Evolutionary conservation across 1,140 invertebrate species (phyloP), one percentile per base, ranked within the genome.

Genomic region (Bombus confusus): DNA sequence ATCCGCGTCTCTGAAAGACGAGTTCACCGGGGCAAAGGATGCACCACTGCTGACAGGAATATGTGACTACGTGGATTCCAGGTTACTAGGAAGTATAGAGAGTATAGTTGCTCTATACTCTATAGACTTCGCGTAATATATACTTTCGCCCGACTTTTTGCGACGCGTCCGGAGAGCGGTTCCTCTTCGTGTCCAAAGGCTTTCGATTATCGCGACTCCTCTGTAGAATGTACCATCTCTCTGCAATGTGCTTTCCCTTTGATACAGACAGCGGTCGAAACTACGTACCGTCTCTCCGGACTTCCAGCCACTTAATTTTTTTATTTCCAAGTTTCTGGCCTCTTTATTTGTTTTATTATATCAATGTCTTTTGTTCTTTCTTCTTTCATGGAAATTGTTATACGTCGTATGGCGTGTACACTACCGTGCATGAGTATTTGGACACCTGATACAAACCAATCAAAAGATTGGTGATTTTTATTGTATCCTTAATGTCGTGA

Each of bases 161-260:
- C 71, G 0, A 10, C 13, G 41, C 37, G 75, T 43, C 52, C 37
- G 13, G 73, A 39, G 57, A 68, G n/a, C 12, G 22, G 73, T n/a
- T 57, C 8, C 47, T 12, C 10, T 34, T 22, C 18, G 37, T 83
- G 62, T 52, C 47, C 59, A 78, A 75, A 82, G 71, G 62, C 62
- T 81, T 79, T 82, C 88, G 88, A 89, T 89, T 86, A 89, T 88
- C 87, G 78, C 59, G 57, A n/a, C 37, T 62, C 37, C 4, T n/a
- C 34, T 78, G 77, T 86, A 76, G 47, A n/a, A 15, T 31, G 13
- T n/a, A 64, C n/a, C 64, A 12, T 62, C 12, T 62, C 59, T 62
- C 59, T 62, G 28, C 13, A 28, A 34, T n/a, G 6, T 18, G 31
- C 15, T 66, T 31, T 66, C 64, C 31, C 64, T 66, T 66, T 66